Evolutionary conservation across 2,797 vertebrate genomes (phyloP).

Genomic region (Pampus argenteus): DNA sequence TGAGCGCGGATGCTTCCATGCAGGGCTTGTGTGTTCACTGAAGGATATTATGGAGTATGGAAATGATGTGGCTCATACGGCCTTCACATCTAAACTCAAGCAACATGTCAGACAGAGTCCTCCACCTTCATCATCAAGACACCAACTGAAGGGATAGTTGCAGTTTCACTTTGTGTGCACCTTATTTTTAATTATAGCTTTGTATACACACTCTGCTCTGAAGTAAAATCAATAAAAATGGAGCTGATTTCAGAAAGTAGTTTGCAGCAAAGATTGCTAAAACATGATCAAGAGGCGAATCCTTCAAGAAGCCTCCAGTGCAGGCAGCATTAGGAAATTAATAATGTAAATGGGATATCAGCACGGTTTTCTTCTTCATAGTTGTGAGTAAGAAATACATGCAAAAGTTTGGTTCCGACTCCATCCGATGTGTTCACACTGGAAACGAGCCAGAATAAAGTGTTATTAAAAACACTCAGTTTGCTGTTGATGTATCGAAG

Average conservation of each 20-base stretch:
- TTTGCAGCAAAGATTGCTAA: conserved; percentile 29
- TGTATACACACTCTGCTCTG: not conserved
- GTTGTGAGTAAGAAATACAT: not conserved
- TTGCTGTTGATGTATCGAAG: not conserved
- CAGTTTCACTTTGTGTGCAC: not conserved
- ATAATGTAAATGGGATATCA: conserved; percentile 1
- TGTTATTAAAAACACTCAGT: not conserved
- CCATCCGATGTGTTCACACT: not conserved
- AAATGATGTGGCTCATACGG: not conserved
- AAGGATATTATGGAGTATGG: not conserved
- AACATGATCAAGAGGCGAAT: not conserved
- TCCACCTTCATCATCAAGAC: not conserved
- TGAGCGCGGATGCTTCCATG: not conserved
- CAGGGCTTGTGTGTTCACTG: not conserved
- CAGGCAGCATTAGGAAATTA: not conserved
- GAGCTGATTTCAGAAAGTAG: conserved; percentile 29
- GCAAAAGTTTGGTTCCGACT: not conserved
- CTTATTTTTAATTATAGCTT: not conserved
- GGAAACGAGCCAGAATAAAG: conserved; percentile 1
- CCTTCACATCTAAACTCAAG: not conserved
- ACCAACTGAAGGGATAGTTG: not conserved
- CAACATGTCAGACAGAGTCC: not conserved
- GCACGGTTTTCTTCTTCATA: not conserved
- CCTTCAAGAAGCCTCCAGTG: not conserved
- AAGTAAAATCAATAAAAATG: conserved; percentile 29